Evolutionary conservation across 2,888 invertebrate species (phyloP).

Genomic region (Pyralis farinalis): DNA sequence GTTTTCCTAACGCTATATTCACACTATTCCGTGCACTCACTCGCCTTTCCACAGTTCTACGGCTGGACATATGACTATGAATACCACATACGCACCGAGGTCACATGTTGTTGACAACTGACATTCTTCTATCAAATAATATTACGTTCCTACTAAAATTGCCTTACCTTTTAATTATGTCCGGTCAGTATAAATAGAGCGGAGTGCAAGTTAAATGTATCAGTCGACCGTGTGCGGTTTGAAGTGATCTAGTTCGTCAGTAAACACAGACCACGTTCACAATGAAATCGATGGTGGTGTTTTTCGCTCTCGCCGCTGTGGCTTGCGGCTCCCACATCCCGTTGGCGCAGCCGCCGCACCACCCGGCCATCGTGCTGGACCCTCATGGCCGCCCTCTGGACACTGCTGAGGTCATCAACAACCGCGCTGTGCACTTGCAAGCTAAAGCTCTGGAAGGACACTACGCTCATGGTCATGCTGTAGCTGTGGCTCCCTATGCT

Average conservation of each 20-base stretch:
- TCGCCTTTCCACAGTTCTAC: no score
- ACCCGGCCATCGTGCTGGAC: slow-evolving; percentile 69
- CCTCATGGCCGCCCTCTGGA: slow-evolving; percentile 72
- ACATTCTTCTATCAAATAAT: slow-evolving; percentile 65
- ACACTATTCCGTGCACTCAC: no score
- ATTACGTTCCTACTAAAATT: slow-evolving; percentile 49
- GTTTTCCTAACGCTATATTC: no score
- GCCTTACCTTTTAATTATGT: slow-evolving; percentile 70
- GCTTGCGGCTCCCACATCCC: slow-evolving; percentile 77
- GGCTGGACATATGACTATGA: no score
- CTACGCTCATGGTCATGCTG: slow-evolving; percentile 21
- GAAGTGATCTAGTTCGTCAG: slow-evolving; percentile 58
- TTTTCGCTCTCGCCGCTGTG: slow-evolving; percentile 82
- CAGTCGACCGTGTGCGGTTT: slow-evolving; percentile 57
- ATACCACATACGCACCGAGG: slow-evolving; percentile 63
- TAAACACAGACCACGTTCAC: slow-evolving; percentile 63
- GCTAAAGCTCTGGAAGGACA: slow-evolving; percentile 68
- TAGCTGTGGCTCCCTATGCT: slow-evolving; percentile 36
- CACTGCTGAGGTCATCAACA: slow-evolving; percentile 72
- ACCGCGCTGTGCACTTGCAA: slow-evolving; percentile 69
- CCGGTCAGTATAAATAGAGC: slow-evolving; percentile 70
- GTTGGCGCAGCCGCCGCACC: slow-evolving; percentile 66
- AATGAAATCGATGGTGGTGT: slow-evolving; percentile 81
- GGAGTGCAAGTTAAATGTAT: slow-evolving; percentile 36
- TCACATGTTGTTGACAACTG: slow-evolving; percentile 67